Conservation (phyloP, 2,797 vertebrate species). For the Buphagus erythrorhynchus region DNA sequence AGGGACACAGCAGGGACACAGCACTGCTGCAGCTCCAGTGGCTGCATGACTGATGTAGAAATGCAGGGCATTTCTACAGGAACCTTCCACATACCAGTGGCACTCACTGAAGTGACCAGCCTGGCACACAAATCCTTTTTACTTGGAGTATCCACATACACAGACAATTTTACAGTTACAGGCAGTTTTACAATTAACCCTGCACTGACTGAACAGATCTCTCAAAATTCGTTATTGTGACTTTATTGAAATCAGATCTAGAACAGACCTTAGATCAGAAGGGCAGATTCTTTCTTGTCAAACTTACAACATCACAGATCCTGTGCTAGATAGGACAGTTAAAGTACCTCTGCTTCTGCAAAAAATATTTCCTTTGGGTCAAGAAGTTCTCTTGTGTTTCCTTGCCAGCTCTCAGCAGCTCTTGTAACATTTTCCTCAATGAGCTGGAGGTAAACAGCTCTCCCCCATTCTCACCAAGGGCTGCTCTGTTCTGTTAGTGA, state of each 20-base stretch:
- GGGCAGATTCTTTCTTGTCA: neutral
- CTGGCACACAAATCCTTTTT: neutral
- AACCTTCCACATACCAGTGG: neutral
- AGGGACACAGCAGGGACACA: neutral
- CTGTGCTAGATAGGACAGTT: neutral
- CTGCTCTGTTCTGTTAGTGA: neutral
- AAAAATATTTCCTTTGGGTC: neutral
- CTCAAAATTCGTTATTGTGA: neutral
- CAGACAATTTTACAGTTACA: neutral
- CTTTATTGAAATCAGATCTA: neutral
- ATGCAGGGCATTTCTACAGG: neutral
- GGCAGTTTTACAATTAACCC: neutral
- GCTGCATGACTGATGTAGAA: too few relatives aligned
- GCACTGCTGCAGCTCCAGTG: neutral
- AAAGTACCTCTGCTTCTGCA: neutral
- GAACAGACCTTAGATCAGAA: neutral
- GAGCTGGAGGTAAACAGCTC: slow-evolving; percentile 83
- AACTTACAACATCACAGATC: neutral
- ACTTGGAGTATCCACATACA: accelerated
- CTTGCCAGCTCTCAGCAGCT: slow-evolving; percentile 82
- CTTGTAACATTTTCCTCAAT: slow-evolving; percentile 77
- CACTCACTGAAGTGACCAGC: neutral
- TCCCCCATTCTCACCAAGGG: slow-evolving; percentile 82
- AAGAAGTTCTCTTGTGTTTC: neutral
- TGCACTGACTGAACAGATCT: neutral